Conservation (phyloP, 2,888 invertebrate genomes). For the Trilocha varians region DNA sequence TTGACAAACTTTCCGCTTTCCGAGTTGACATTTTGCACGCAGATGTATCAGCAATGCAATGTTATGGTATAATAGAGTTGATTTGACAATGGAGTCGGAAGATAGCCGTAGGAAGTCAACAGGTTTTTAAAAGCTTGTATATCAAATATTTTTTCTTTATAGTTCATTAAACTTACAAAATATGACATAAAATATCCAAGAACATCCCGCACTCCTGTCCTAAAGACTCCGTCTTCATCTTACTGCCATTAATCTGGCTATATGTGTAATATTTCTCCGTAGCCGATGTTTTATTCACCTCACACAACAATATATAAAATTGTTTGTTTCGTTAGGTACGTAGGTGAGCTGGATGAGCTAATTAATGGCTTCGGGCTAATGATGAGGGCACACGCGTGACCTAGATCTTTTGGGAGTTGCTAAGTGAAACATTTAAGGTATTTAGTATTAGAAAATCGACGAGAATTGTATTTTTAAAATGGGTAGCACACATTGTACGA, state of each 20-base stretch:
- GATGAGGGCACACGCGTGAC: no score
- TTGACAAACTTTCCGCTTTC: conserved; percentile 4
- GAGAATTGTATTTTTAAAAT: no score
- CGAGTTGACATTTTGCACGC: no score
- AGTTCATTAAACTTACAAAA: not conserved
- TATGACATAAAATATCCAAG: conserved; percentile 6
- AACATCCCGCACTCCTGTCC: conserved; percentile 20
- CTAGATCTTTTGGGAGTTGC: no score
- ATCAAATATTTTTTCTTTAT: not conserved
- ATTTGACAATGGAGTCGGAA: no score
- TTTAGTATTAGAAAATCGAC: no score
- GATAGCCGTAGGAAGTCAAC: not conserved
- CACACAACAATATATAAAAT: conserved; percentile 33
- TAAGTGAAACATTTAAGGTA: no score
- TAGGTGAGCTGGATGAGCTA: no score
- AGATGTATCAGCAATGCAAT: no score
- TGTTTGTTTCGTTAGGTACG: conserved; percentile 24
- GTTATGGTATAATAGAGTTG: conserved; percentile 6
- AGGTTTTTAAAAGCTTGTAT: no score
- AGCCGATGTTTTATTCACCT: conserved; percentile 47
- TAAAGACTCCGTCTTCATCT: conserved; percentile 32
- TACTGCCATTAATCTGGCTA: conserved; percentile 50
- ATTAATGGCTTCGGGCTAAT: no score
- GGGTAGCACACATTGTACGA: no score
- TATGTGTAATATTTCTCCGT: conserved; percentile 49